Conservation (phyloP, 92 coral and sea anemone species). For the Isaurus tuberculatus region DNA sequence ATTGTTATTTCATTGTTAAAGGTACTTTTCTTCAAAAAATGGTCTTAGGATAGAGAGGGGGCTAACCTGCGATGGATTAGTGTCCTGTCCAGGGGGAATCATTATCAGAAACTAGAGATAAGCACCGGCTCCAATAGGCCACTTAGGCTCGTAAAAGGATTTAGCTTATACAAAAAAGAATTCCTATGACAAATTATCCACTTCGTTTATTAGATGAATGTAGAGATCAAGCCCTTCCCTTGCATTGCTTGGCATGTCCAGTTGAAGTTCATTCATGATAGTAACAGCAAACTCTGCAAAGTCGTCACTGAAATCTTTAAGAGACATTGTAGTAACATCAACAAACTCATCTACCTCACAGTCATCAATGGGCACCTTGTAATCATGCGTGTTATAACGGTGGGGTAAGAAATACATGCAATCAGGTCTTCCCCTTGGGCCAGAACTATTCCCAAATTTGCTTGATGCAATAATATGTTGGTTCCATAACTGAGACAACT, state of each 20-base stretch:
- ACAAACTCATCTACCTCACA: slow-evolving; percentile 42
- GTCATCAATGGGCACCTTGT: slow-evolving; percentile 28
- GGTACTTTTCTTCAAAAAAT: slow-evolving; percentile 11
- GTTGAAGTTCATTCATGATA: slow-evolving; percentile 57
- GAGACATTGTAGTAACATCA: slow-evolving; percentile 43
- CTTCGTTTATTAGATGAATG: slow-evolving; percentile 27
- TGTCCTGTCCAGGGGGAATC: too few species aligned
- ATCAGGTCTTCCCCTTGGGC: slow-evolving; percentile 64
- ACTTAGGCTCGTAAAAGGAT: too few species aligned
- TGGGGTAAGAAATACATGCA: slow-evolving; percentile 63
- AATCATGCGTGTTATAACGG: slow-evolving; percentile 54
- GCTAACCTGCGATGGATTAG: too few species aligned
- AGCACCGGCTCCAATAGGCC: too few species aligned
- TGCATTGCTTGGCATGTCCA: slow-evolving; percentile 31
- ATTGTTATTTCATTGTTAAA: not conserved
- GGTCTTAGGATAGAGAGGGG: slow-evolving; percentile 12
- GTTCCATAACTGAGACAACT: slow-evolving; percentile 58
- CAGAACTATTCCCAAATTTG: slow-evolving; percentile 54
- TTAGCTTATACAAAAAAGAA: not conserved
- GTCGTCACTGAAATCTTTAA: slow-evolving; percentile 47
- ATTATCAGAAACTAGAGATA: too few species aligned
- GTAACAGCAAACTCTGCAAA: slow-evolving; percentile 41
- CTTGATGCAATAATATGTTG: slow-evolving; percentile 57
- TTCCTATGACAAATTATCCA: slow-evolving; percentile 19
- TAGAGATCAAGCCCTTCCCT: slow-evolving; percentile 42